Conservation (phyloP, 2,888 invertebrate genomes). For the Temnothorax rugatulus region DNA sequence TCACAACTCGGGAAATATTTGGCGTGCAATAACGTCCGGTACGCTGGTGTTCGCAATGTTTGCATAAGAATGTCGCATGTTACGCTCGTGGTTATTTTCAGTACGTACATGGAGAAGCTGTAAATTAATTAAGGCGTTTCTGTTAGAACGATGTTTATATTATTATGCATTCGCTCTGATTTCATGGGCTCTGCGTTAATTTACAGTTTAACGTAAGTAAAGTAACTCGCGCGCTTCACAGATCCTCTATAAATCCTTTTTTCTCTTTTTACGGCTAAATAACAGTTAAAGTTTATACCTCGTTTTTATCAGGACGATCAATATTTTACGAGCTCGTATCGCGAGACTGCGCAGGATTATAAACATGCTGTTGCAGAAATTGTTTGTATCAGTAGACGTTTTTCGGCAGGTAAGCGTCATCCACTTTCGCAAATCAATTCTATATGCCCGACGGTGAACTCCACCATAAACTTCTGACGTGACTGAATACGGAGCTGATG, state of each 20-base stretch:
- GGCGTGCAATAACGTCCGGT: constrained; percentile 48
- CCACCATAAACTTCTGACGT: constrained; percentile 74
- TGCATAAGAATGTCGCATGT: constrained; percentile 54
- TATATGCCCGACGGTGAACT: constrained; percentile 64
- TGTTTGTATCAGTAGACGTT: constrained; percentile 43
- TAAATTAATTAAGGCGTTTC: constrained; percentile 54
- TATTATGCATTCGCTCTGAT: constrained; percentile 22
- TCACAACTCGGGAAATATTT: constrained; percentile 56
- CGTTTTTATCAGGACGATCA: constrained; percentile 48
- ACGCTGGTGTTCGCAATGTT: constrained; percentile 38
- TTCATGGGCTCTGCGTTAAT: constrained; percentile 29
- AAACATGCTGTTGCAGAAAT: constrained; percentile 42
- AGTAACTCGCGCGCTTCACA: constrained; percentile 10
- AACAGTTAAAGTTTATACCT: constrained; percentile 53
- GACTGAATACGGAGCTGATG: constrained; percentile 75
- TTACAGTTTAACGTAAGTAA: constrained; percentile 29
- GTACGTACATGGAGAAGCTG: constrained; percentile 12
- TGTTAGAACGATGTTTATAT: constrained; percentile 28
- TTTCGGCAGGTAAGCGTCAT: constrained; percentile 59
- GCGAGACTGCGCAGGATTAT: constrained; percentile 54
- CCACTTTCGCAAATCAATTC: constrained; percentile 67
- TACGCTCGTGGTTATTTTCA: constrained; percentile 50
- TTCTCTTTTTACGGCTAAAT: constrained; percentile 45
- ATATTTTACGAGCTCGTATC: constrained; percentile 48
- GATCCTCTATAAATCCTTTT: constrained; percentile 22